phyloP scores from a whole-genome alignment of 2,888 invertebrate genomes.

The Dioctria linearis region DNA sequence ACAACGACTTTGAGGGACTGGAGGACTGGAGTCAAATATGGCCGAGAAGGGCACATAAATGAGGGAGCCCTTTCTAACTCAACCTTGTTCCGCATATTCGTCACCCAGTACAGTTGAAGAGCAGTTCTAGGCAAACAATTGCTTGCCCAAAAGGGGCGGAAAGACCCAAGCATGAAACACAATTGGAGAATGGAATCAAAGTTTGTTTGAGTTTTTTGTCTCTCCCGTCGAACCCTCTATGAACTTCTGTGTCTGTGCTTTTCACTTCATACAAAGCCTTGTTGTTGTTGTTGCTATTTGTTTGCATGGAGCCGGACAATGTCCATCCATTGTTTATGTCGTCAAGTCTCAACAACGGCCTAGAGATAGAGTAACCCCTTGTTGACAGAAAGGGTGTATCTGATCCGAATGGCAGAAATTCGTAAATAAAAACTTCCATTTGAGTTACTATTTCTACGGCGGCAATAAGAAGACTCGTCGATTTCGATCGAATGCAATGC shows the following conservation, averaged over 20 bases:
- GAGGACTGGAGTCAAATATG: constrained; percentile 2
- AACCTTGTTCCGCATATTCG: not conserved
- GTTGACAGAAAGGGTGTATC: constrained; percentile 20
- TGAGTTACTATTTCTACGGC: not conserved
- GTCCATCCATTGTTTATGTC: constrained; percentile 40
- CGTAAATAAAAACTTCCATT: constrained; percentile 46
- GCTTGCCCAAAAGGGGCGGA: constrained; percentile 18
- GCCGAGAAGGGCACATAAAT: constrained; percentile 35
- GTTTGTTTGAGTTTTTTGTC: constrained; percentile 49
- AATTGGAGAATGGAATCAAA: constrained; percentile 37
- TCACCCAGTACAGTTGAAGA: constrained; percentile 22
- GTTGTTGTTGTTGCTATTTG: constrained; percentile 16
- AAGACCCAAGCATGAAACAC: constrained; percentile 37
- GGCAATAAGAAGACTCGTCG: not conserved
- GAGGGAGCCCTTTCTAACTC: constrained; percentile 13
- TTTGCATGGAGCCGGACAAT: constrained; percentile 38
- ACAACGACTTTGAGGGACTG: not conserved
- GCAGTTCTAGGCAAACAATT: constrained; percentile 45
- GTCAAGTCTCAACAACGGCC: constrained; percentile 29
- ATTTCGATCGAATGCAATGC: too few species aligned
- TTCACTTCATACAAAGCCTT: constrained; percentile 28
- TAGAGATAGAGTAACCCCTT: not conserved
- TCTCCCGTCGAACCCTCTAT: not conserved
- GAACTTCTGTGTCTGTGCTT: constrained; percentile 2
- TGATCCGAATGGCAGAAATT: constrained; percentile 26